Evolutionary conservation across 2,888 invertebrate genomes (phyloP), one percentile per base, ranked within the genome.

Genomic region (Brachycybe producta): DNA sequence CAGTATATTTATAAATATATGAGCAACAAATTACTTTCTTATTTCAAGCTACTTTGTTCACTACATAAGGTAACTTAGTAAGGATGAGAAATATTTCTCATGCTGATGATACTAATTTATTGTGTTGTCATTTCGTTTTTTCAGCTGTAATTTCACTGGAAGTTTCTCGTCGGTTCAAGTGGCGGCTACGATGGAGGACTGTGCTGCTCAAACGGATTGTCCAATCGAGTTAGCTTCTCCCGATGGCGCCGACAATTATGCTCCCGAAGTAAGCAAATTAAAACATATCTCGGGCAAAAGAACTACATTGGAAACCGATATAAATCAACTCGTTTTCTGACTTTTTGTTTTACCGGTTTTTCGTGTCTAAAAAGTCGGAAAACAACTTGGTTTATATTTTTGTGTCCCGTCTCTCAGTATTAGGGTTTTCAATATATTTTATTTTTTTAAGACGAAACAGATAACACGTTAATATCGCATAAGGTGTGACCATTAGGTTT

Each of bases 161-260:
- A 54, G 54, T 27, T 54, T 48, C 38, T 42, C 52, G 5, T 54
- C 54, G 17, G 23, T 54, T 21, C 39, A 53, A 26, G 47, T 43
- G 11, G 44, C 36, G 23, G 52, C 53, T 3, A 46, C 41, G 11
- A 54, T 49, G 19, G 54, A 54, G 34, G 54, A 54, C 40, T 52
- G 46, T 21, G 42, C 54, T 7, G 54, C 54, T 5, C 54, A 54
- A 26, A 54, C 54, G 1, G 54, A 54, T 27, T 43, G 52, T 32
- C 54, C 42, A 7, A 30, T 54, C 39, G n/a, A n/a, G n/a, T n/a
- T n/a, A n/a, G n/a, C n/a, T n/a, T 30, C 34, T 11, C 54, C 51
- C 5, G 13, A 35, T 8, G 44, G 40, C 3, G 44, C 40, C 8
- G 30, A 43, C 30, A 35, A 38, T 8, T 43, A 41, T 34, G 4